Percentiles rank a stretch among this genome's conserved stretches.
Evolutionary conservation across 2,888 invertebrate species (phyloP).

Genomic region (Sympetrum striolatum): DNA sequence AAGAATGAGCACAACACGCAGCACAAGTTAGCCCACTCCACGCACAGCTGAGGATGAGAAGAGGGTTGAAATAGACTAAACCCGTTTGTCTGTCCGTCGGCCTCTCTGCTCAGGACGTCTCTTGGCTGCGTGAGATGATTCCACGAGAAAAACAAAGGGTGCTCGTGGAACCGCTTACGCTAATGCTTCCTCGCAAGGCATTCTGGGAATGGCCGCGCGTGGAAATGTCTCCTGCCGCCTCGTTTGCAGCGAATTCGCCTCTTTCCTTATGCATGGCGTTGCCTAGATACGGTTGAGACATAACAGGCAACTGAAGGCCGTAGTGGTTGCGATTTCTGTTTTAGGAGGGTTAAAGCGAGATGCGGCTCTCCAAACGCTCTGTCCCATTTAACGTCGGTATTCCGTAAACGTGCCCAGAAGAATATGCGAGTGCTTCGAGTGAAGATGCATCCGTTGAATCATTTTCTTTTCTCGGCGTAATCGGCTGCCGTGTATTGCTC

Average conservation of each 20-base stretch:
- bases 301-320: background rate
- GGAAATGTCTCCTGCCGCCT: background rate
- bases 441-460: too few relatives aligned
- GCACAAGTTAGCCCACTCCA: too few relatives aligned
- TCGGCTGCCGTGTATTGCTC: too few relatives aligned
- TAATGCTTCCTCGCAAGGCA: background rate
- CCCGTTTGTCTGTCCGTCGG: background rate
- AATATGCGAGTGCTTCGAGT: too few relatives aligned
- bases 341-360: background rate
- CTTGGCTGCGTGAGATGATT: background rate
- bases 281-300: background rate
- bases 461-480: too few relatives aligned
- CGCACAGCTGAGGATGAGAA: too few relatives aligned
- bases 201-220: background rate
- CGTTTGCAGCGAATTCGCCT: background rate
- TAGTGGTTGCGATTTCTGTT: background rate
- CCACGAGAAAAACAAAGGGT: background rate
- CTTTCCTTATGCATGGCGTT: background rate
- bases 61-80: too few relatives aligned
- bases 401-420: too few relatives aligned
- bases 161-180: background rate
- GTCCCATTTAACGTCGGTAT: too few relatives aligned
- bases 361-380: background rate
- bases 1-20: too few relatives aligned
- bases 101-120: background rate